phyloP scores from a whole-genome alignment of 2,888 invertebrate species.

The Trichopria drosophilae region DNA sequence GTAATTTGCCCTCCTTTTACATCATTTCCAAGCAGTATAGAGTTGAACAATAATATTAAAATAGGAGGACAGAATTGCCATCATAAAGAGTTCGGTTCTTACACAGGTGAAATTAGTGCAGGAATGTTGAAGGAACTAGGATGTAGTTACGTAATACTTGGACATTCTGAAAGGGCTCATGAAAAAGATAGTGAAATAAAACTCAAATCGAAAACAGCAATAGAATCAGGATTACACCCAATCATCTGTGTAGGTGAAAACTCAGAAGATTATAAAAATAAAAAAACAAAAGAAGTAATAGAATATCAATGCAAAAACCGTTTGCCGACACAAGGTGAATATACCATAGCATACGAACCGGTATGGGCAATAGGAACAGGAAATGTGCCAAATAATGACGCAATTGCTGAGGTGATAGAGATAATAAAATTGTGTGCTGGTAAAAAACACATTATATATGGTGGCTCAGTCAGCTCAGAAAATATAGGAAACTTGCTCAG shows the following conservation, averaged over 20 bases:
- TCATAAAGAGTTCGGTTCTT: conserved; percentile 14
- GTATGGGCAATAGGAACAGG: conserved; percentile 13
- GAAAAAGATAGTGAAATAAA: conserved; percentile 8
- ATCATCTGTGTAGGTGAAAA: conserved; percentile 10
- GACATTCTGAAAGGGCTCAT: conserved; percentile 7
- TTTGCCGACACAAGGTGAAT: conserved; percentile 12
- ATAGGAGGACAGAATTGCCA: conserved; percentile 16
- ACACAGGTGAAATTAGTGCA: conserved; percentile 13
- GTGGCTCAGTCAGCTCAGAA: conserved; percentile 15
- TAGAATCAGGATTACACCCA: conserved; percentile 9
- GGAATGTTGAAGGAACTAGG: conserved; percentile 8
- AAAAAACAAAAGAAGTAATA: conserved; percentile 8
- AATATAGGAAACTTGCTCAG: conserved; percentile 14
- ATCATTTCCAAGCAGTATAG: conserved; percentile 17
- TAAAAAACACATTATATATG: conserved; percentile 12
- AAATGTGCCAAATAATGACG: conserved; percentile 12
- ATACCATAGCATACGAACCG: conserved; percentile 12
- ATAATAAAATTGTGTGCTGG: conserved; percentile 12
- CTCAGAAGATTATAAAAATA: conserved; percentile 6
- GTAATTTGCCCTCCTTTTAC: conserved; percentile 16
- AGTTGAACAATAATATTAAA: conserved; percentile 16
- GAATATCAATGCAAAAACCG: conserved; percentile 13
- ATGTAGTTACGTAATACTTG: conserved; percentile 9
- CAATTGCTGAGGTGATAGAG: conserved; percentile 13
- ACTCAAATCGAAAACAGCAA: conserved; percentile 7